Evolutionary conservation across 1,140 invertebrate genomes (phyloP).

Genomic region (Drosophila simulans): DNA sequence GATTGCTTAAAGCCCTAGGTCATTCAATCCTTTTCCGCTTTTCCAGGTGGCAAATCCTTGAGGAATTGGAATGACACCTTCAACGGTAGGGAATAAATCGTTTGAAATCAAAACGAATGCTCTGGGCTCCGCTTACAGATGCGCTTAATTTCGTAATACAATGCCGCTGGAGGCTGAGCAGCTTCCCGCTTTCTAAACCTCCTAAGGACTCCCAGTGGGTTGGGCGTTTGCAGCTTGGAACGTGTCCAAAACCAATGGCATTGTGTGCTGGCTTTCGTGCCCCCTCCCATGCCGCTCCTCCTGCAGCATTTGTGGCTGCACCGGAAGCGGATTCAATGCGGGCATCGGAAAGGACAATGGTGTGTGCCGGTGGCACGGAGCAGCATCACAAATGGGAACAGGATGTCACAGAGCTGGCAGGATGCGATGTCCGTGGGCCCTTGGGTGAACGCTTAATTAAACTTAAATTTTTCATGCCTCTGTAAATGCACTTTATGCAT

Average conservation of each 20-base stretch:
- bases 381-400: slow-evolving; percentile 54
- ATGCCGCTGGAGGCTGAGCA: slow-evolving; percentile 45
- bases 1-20: no score
- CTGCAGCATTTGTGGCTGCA: slow-evolving; percentile 23
- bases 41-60: neutral
- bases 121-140: slow-evolving; percentile 60
- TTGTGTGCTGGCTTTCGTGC: slow-evolving; percentile 55
- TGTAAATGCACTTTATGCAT: slow-evolving; percentile 70
- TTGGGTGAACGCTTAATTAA: slow-evolving; percentile 72
- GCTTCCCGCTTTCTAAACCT: slow-evolving; percentile 22
- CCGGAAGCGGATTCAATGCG: slow-evolving; percentile 75
- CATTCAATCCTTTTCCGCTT: slow-evolving; percentile 1
- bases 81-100: slow-evolving; percentile 14
- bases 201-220: slow-evolving; percentile 46
- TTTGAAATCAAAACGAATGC: slow-evolving; percentile 66
- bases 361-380: slow-evolving; percentile 13
- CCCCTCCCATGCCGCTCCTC: slow-evolving; percentile 1
- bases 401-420: slow-evolving; percentile 59
- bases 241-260: slow-evolving; percentile 42
- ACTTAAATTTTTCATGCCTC: slow-evolving; percentile 72
- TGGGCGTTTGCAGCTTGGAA: slow-evolving; percentile 17
- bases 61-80: neutral
- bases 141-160: slow-evolving; percentile 69
- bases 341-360: slow-evolving; percentile 64
- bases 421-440: slow-evolving; percentile 52